Conservation (phyloP, 2,113 vertebrate species). For the Sinocyclocheilus anophthalmus region DNA sequence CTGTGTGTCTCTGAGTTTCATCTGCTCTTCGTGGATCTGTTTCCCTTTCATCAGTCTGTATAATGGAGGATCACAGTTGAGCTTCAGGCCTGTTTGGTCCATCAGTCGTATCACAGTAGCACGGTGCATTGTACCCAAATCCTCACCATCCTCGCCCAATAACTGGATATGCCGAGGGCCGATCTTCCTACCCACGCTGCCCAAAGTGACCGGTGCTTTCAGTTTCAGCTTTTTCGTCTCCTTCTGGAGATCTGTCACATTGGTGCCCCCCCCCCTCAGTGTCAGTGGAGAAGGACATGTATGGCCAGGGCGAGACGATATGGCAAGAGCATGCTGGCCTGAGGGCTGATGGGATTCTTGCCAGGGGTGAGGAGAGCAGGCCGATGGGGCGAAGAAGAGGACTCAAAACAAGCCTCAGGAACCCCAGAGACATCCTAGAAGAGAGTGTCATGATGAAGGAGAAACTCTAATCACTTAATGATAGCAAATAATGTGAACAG, state of each 20-base stretch:
- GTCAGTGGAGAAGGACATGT: conserved; percentile 64
- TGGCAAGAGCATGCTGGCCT: conserved; percentile 25
- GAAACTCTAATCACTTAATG: too few relatives aligned
- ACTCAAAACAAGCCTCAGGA: conserved; percentile 63
- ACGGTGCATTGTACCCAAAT: conserved; percentile 85
- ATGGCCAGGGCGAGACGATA: conserved; percentile 35
- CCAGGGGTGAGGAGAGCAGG: background rate
- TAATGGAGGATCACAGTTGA: conserved; percentile 79
- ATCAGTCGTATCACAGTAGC: conserved; percentile 80
- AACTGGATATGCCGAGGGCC: conserved; percentile 77
- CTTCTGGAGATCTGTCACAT: conserved; percentile 32
- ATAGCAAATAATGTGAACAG: background rate
- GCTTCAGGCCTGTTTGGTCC: conserved; percentile 79
- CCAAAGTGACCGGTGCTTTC: conserved; percentile 60
- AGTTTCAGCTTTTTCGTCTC: conserved; percentile 67
- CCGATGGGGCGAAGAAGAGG: conserved; percentile 7
- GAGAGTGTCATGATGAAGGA: background rate
- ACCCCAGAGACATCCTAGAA: conserved; percentile 69
- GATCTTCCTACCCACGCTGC: conserved; percentile 84
- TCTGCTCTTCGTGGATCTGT: conserved; percentile 85
- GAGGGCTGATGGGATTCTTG: background rate
- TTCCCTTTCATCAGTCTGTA: conserved; percentile 88
- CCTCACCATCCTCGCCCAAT: conserved; percentile 78
- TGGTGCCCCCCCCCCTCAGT: conserved; percentile 18
- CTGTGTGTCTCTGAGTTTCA: conserved; percentile 77